Evolutionary conservation across 2,888 invertebrate genomes (phyloP).

Genomic region (Alloscopus bannaensis): DNA sequence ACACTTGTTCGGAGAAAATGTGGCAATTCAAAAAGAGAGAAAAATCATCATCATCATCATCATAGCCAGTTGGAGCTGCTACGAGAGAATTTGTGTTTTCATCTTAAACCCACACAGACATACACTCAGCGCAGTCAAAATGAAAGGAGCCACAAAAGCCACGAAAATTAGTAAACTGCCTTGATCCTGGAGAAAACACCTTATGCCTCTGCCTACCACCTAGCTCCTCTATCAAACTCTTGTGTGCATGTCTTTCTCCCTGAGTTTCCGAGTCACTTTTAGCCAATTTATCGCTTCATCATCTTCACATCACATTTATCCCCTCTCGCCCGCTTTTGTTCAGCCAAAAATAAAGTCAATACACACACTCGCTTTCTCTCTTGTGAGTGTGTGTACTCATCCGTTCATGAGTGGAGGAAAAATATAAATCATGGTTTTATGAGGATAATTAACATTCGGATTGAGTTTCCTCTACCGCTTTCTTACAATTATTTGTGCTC

Average conservation of each 20-base stretch:
- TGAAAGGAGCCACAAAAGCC: not conserved
- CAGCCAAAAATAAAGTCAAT: not conserved
- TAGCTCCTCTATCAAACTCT: not conserved
- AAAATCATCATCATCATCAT: not conserved
- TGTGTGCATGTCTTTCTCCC: not conserved
- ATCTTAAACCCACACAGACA: not conserved
- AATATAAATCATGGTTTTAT: constrained; percentile 19
- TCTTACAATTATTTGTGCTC: constrained; percentile 39
- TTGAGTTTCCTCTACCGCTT: constrained; percentile 21
- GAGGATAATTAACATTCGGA: constrained; percentile 34
- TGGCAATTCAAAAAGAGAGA: not conserved
- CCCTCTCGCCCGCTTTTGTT: not conserved
- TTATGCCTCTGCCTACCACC: too few species aligned
- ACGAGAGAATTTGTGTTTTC: not conserved
- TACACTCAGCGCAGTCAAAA: not conserved
- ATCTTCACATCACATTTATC: not conserved
- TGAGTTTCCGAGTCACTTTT: not conserved
- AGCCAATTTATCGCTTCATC: constrained; percentile 9
- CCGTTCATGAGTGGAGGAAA: too few species aligned
- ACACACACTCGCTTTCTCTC: not conserved
- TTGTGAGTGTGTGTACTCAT: not conserved
- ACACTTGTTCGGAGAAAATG: not conserved
- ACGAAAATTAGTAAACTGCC: too few species aligned
- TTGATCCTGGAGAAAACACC: too few species aligned
- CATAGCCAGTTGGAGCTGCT: not conserved